Percentiles rank a stretch among this genome's conserved stretches.
phyloP scores from a whole-genome alignment of 2,888 invertebrate genomes.

The Drosophila infuscata region DNA sequence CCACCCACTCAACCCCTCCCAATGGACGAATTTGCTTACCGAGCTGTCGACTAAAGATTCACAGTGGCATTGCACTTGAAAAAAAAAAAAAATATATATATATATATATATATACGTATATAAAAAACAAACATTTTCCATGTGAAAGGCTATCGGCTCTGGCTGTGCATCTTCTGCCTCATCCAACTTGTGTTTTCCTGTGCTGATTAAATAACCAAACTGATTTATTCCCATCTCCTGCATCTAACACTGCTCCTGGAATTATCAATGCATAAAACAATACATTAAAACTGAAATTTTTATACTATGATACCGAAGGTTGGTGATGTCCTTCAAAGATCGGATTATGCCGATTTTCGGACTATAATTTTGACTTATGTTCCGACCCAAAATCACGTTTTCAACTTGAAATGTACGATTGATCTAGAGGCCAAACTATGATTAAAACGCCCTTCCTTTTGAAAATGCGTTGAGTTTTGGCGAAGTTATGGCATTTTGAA shows the following conservation, averaged over 20 bases:
- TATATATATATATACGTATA: slow-evolving; percentile 16
- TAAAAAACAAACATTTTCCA: background rate
- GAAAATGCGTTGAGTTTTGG: no score
- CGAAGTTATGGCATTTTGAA: no score
- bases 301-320: background rate
- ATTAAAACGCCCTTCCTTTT: no score
- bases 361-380: no score
- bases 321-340: no score
- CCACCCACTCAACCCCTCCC: background rate
- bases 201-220: slow-evolving; percentile 37
- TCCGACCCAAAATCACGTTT: no score
- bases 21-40: slow-evolving; percentile 41
- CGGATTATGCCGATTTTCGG: no score
- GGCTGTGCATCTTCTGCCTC: background rate
- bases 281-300: background rate
- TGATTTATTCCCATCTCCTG: background rate
- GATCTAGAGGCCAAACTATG: no score
- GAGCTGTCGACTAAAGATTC: slow-evolving; percentile 45
- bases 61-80: slow-evolving; percentile 73
- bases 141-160: background rate
- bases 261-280: background rate
- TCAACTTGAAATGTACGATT: no score
- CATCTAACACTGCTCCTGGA: background rate
- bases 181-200: background rate
- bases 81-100: slow-evolving; percentile 36